Evolutionary conservation across 2,113 vertebrate species (phyloP).

Genomic region (Cathartes aura): DNA sequence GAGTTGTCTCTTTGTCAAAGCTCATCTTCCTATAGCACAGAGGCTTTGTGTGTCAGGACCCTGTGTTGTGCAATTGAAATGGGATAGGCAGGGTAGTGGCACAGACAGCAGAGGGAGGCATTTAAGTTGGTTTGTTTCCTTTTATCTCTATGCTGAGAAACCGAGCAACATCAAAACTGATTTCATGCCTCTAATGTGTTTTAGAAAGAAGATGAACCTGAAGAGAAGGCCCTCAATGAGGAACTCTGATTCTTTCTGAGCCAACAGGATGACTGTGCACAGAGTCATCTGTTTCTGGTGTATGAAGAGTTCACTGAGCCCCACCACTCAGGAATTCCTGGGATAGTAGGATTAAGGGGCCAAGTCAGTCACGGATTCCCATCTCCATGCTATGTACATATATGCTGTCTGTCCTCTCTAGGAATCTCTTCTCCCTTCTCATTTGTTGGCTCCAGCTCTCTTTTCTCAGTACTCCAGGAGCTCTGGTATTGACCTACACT

Average conservation of each 20-base stretch:
- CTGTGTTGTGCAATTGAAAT: not conserved
- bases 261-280: not conserved
- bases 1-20: not conserved
- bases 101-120: not conserved
- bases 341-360: not conserved
- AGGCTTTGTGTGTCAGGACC: not conserved
- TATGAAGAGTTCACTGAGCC: not conserved
- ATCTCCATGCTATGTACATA: not conserved
- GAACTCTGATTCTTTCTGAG: constrained; percentile 69
- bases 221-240: constrained; percentile 54
- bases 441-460: not conserved
- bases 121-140: not conserved
- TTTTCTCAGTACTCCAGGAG: not conserved
- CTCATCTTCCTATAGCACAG: not conserved
- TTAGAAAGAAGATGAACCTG: constrained; percentile 61
- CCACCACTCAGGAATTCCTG: not conserved
- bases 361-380: not conserved
- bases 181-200: constrained; percentile 42
- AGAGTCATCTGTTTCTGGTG: not conserved
- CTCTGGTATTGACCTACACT: not conserved
- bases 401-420: not conserved
- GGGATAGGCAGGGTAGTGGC: not conserved
- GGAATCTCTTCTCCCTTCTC: not conserved
- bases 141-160: not conserved
- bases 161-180: not conserved